Evolutionary conservation across 2,113 vertebrate genomes (phyloP).

Genomic region (Anolis carolinensis): DNA sequence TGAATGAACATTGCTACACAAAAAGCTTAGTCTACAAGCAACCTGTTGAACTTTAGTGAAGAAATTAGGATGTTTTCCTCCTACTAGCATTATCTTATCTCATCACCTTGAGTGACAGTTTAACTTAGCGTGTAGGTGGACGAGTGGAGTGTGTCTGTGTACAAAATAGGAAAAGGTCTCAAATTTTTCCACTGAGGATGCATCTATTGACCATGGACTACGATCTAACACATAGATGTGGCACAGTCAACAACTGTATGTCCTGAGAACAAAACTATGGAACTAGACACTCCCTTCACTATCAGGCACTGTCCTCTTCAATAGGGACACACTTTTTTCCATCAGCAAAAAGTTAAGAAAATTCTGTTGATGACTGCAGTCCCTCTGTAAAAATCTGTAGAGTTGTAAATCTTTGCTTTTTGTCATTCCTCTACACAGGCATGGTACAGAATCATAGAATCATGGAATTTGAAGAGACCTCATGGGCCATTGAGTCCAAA

Average conservation of each 20-base stretch:
- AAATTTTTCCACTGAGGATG: neutral
- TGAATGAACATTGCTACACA: neutral
- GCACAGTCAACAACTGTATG: neutral
- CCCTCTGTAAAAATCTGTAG: neutral
- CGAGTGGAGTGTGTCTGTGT: conserved; percentile 27
- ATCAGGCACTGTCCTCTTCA: neutral
- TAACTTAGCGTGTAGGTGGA: conserved; percentile 53
- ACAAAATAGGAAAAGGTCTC: conserved; percentile 51
- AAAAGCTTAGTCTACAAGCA: neutral
- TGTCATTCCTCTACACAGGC: no score
- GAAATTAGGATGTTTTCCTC: conserved; percentile 50
- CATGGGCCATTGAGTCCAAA: no score
- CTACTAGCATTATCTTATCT: conserved; percentile 42
- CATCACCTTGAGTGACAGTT: conserved; percentile 49
- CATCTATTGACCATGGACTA: neutral
- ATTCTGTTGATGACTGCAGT: neutral
- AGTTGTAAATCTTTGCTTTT: no score
- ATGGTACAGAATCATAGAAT: no score
- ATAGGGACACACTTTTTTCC: neutral
- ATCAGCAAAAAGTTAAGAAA: neutral
- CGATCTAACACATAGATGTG: neutral
- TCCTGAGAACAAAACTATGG: no score
- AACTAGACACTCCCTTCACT: neutral
- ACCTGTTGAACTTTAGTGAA: conserved; percentile 39
- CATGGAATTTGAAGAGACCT: no score